These are phyloP conservation scores for Alexandromys fortis DNA, from an alignment of 2,113 vertebrate genomes.

Conservation along the genomic window DNA sequence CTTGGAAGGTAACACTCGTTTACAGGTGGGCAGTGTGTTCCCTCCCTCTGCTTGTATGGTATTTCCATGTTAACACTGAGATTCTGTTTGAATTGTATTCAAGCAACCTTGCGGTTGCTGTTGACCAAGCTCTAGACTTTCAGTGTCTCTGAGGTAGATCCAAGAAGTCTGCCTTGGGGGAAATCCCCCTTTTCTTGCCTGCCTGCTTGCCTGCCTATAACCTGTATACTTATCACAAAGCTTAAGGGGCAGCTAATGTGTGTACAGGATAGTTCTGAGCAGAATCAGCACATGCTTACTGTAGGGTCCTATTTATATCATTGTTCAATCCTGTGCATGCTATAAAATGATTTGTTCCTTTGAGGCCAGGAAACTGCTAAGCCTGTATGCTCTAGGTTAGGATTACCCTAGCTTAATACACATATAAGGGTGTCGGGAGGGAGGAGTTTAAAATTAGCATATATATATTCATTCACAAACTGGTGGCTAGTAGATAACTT, in stretches of 20 bases:
- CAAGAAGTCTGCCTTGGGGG: neutral
- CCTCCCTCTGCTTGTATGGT: neutral
- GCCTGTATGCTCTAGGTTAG: neutral
- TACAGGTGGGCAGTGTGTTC: neutral
- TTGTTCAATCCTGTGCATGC: slow-evolving; percentile 47
- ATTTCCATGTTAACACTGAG: neutral
- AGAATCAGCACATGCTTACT: slow-evolving; percentile 40
- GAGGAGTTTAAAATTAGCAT: neutral
- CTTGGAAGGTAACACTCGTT: neutral
- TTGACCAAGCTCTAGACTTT: neutral
- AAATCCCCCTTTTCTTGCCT: neutral
- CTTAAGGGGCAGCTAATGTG: neutral
- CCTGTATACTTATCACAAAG: neutral
- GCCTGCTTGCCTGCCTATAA: neutral
- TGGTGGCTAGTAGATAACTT: neutral
- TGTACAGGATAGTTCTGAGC: neutral
- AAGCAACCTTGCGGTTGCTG: neutral
- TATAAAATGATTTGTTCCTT: slow-evolving; percentile 20
- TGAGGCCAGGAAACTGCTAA: slow-evolving; percentile 33
- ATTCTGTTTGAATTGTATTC: neutral
- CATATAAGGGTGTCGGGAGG: neutral
- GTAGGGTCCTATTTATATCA: slow-evolving; percentile 21
- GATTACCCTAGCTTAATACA: neutral
- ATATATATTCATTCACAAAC: neutral
- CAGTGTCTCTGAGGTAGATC: neutral